These are phyloP conservation scores for Limulus polyphemus DNA, from an alignment of 2,888 invertebrate species.

Conservation along the genomic window DNA sequence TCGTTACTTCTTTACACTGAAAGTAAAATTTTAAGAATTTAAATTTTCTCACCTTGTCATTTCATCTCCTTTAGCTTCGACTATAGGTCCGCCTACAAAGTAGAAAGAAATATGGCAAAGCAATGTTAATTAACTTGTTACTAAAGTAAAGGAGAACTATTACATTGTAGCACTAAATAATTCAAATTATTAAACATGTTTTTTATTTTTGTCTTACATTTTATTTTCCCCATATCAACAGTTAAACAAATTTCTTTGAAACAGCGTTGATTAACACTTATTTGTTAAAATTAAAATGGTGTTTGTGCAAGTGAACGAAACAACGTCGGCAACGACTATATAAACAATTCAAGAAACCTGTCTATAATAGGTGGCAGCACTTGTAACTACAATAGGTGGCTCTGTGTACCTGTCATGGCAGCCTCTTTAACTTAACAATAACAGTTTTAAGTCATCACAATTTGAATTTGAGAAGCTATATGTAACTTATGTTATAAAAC, in stretches of 20 bases:
- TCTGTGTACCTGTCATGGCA: too few relatives aligned
- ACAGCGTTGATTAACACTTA: too few relatives aligned
- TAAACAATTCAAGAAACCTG: not conserved
- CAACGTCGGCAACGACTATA: not conserved
- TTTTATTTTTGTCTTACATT: slow-evolving; percentile 2
- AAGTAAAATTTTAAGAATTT: too few relatives aligned
- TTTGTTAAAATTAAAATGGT: too few relatives aligned
- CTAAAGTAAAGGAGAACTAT: not conserved
- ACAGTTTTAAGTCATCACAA: too few relatives aligned
- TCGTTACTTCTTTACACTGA: too few relatives aligned
- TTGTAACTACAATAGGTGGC: too few relatives aligned
- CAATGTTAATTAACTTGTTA: not conserved
- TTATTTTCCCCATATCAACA: slow-evolving; percentile 6
- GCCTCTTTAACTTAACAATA: too few relatives aligned
- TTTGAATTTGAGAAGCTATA: too few relatives aligned
- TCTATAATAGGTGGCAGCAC: too few relatives aligned
- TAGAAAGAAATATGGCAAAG: slow-evolving; percentile 5
- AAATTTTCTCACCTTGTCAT: slow-evolving; percentile 50
- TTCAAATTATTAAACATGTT: not conserved
- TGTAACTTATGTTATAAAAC: too few relatives aligned
- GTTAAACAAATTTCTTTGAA: not conserved
- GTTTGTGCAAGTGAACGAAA: not conserved
- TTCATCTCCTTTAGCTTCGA: slow-evolving; percentile 87
- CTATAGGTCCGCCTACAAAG: slow-evolving; percentile 56
- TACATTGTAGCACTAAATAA: too few relatives aligned